Conservation (phyloP, 92 coral and sea anemone genomes). For the Actinostola sp. region DNA sequence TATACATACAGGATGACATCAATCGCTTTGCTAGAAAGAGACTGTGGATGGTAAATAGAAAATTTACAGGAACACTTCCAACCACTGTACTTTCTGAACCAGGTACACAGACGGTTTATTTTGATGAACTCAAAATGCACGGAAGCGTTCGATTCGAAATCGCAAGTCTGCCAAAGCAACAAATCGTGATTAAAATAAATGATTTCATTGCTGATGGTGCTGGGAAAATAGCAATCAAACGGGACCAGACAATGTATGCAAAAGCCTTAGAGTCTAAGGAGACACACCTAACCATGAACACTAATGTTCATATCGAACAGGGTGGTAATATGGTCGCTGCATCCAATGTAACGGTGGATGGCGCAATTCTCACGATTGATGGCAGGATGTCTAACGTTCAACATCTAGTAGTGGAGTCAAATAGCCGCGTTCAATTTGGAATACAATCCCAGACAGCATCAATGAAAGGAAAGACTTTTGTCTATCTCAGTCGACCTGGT, state of each 20-base stretch:
- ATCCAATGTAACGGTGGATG: slow-evolving; percentile 62
- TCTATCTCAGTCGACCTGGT: slow-evolving; percentile 50
- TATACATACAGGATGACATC: slow-evolving; percentile 48
- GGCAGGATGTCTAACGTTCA: slow-evolving; percentile 61
- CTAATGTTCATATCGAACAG: slow-evolving; percentile 52
- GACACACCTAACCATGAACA: slow-evolving; percentile 51
- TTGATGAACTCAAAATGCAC: slow-evolving; percentile 47
- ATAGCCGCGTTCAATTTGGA: slow-evolving; percentile 55
- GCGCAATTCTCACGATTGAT: slow-evolving; percentile 45
- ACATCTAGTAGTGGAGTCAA: slow-evolving; percentile 56
- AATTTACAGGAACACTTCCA: slow-evolving; percentile 30
- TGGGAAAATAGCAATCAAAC: slow-evolving; percentile 52
- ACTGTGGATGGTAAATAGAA: slow-evolving; percentile 26
- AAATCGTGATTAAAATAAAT: slow-evolving; percentile 33
- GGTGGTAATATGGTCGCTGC: slow-evolving; percentile 58
- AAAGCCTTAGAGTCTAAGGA: slow-evolving; percentile 50
- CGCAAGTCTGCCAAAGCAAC: slow-evolving; percentile 3
- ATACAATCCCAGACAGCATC: slow-evolving; percentile 56
- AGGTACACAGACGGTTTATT: slow-evolving; percentile 28
- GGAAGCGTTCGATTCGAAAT: slow-evolving; percentile 63
- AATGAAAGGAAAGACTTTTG: slow-evolving; percentile 15
- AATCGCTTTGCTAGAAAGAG: slow-evolving; percentile 30
- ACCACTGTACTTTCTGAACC: slow-evolving; percentile 46
- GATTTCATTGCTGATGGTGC: slow-evolving; percentile 47
- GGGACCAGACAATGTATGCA: slow-evolving; percentile 55